Conservation (phyloP, 2,113 vertebrate species). For the Prunella himalayana region DNA sequence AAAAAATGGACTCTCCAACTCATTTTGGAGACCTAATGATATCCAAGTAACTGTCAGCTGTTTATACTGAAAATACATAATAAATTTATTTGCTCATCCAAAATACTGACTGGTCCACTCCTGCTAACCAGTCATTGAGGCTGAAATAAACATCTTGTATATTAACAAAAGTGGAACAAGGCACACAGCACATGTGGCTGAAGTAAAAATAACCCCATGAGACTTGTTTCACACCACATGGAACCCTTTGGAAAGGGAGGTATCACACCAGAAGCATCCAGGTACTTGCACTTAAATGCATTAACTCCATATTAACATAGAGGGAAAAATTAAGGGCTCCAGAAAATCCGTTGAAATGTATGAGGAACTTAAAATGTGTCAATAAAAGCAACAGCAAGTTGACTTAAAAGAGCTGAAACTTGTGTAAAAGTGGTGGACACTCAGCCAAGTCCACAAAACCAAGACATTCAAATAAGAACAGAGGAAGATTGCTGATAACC, state of each 20-base stretch:
- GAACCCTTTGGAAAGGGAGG: neutral
- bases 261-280: neutral
- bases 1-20: neutral
- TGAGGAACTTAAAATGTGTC: neutral
- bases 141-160: neutral
- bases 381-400: neutral
- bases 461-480: neutral
- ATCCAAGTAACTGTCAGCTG: neutral
- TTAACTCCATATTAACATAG: neutral
- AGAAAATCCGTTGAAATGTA: neutral
- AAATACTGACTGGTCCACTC: neutral
- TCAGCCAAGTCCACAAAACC: neutral
- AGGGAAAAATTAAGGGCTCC: neutral
- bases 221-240: neutral
- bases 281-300: neutral
- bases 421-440: neutral
- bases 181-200: neutral
- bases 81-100: neutral
- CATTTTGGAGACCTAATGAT: neutral
- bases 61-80: neutral
- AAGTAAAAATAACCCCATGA: neutral
- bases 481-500: neutral
- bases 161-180: neutral
- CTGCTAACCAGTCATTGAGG: neutral
- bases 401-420: neutral